Percentiles rank a stretch among this genome's conserved stretches.
Evolutionary conservation across 2,888 invertebrate genomes (phyloP).

Genomic region (Yponomeuta cagnagella): DNA sequence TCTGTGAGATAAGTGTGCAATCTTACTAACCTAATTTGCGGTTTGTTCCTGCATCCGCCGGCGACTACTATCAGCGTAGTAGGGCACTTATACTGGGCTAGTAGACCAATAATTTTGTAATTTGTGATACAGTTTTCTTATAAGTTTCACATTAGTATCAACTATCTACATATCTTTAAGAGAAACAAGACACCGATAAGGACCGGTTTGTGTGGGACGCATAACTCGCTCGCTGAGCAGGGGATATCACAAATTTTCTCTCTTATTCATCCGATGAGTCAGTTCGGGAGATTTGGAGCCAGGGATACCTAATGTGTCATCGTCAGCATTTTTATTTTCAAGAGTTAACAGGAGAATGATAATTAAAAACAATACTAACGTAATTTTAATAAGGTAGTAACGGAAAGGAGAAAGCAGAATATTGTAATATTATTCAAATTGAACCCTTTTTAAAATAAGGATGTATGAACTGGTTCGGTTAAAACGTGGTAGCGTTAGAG

Average conservation of each 20-base stretch:
- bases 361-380: not conserved
- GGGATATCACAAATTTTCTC: conserved; percentile 5
- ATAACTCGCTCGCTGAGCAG: conserved; percentile 8
- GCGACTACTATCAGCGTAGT: conserved; percentile 38
- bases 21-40: conserved; percentile 58
- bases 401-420: not conserved
- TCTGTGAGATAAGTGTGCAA: conserved; percentile 53
- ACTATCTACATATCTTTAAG: not conserved
- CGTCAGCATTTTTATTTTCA: not conserved
- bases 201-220: conserved; percentile 17
- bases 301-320: conserved; percentile 1
- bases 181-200: not conserved
- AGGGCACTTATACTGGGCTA: conserved; percentile 7
- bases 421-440: not conserved
- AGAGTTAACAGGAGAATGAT: not conserved
- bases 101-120: conserved; percentile 13
- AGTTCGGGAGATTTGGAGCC: conserved; percentile 2
- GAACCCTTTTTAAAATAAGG: conserved; percentile 38
- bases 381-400: not conserved
- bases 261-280: conserved; percentile 13
- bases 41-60: conserved; percentile 50
- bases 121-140: conserved; percentile 13
- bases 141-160: not conserved
- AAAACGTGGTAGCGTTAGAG: conserved; percentile 49
- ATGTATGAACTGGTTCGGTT: conserved; percentile 51